phyloP scores from a whole-genome alignment of 2,888 invertebrate genomes.

The Andrena fulva region DNA sequence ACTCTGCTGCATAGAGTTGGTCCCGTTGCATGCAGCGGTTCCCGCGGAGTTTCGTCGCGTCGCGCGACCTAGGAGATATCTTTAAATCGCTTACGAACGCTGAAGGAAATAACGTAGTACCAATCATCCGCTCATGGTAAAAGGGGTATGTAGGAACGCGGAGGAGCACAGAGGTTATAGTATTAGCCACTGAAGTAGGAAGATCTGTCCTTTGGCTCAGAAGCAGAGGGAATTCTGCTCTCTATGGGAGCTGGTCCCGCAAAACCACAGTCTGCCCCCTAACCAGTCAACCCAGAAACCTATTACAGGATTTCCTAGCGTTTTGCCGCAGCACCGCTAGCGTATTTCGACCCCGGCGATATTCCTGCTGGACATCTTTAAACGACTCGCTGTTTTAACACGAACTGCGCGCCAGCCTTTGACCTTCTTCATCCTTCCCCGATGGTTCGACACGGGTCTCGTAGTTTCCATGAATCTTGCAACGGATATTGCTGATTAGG shows the following conservation, averaged over 20 bases:
- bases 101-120: constrained; percentile 41
- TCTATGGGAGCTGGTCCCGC: constrained; percentile 42
- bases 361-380: constrained; percentile 52
- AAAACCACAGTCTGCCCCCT: constrained; percentile 71
- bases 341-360: constrained; percentile 71
- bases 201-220: constrained; percentile 59
- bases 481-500: no score
- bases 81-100: constrained; percentile 47
- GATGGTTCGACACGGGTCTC: background rate
- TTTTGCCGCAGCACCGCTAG: constrained; percentile 72
- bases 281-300: constrained; percentile 74
- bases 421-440: background rate
- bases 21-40: constrained; percentile 1
- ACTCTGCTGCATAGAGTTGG: constrained; percentile 9
- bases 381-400: constrained; percentile 56
- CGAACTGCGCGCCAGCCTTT: constrained; percentile 6
- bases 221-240: constrained; percentile 59
- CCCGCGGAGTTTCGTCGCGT: background rate
- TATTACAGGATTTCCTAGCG: constrained; percentile 75
- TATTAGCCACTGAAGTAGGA: constrained; percentile 42
- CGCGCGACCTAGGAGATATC: constrained; percentile 4
- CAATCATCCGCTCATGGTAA: constrained; percentile 43
- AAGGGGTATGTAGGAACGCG: background rate
- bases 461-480: background rate
- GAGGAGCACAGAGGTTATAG: constrained; percentile 37